Evolutionary conservation across 1,140 invertebrate genomes (phyloP).

Genomic region (Batillaria attramentaria): DNA sequence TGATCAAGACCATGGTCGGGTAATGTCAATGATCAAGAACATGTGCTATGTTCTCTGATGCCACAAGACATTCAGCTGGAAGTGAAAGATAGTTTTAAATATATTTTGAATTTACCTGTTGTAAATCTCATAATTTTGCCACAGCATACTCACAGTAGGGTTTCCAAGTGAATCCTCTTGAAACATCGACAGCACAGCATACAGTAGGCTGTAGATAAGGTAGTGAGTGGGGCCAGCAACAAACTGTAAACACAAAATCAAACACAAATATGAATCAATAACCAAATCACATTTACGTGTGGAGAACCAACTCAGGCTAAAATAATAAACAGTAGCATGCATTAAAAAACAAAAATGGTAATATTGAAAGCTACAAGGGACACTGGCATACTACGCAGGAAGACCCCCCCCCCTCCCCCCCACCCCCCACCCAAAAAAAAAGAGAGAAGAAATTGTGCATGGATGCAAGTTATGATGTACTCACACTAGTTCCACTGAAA

Average conservation of each 20-base stretch:
- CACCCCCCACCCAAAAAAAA: slow-evolving; percentile 7
- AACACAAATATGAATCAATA: neutral
- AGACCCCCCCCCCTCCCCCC: neutral
- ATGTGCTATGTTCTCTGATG: too few species aligned
- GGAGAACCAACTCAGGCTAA: neutral
- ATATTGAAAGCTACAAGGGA: neutral
- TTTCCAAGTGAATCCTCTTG: slow-evolving; percentile 58
- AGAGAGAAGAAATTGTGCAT: neutral
- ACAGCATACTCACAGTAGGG: slow-evolving; percentile 23
- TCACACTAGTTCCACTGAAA: slow-evolving; percentile 64
- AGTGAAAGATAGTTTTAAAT: too few species aligned
- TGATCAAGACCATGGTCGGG: too few species aligned
- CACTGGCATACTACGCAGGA: neutral
- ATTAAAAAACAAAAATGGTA: neutral
- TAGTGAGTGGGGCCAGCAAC: slow-evolving; percentile 41
- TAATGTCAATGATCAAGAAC: too few species aligned
- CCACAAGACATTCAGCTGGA: too few species aligned
- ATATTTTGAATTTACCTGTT: too few species aligned
- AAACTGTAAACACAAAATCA: slow-evolving; percentile 41
- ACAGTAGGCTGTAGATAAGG: slow-evolving; percentile 53
- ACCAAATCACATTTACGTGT: neutral
- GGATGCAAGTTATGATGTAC: slow-evolving; percentile 24
- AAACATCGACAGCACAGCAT: slow-evolving; percentile 51
- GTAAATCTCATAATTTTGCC: too few species aligned
- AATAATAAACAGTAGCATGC: neutral